These are phyloP conservation scores for Hanleya hanleyi DNA, from an alignment of 2,888 invertebrate genomes.

Conservation along the genomic window DNA sequence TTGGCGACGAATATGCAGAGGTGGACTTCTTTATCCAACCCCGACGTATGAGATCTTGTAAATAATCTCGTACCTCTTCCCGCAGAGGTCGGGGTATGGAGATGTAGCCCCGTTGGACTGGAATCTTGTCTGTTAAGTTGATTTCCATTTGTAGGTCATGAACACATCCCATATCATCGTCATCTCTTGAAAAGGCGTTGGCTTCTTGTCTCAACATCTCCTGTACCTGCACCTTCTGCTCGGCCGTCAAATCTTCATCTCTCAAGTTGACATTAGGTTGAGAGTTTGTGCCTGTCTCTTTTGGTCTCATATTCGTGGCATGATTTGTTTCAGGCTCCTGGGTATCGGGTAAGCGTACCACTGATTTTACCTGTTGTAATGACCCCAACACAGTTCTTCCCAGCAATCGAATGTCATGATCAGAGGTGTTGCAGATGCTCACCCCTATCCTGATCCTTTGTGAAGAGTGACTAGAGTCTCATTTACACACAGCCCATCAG, in stretches of 20 bases:
- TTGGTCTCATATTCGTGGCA: background rate
- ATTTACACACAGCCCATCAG: background rate
- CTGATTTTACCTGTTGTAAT: background rate
- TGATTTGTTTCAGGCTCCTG: background rate
- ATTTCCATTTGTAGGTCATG: slow-evolving; percentile 34
- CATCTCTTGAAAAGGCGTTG: slow-evolving; percentile 30
- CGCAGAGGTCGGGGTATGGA: slow-evolving; percentile 36
- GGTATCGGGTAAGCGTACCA: background rate
- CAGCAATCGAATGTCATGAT: background rate
- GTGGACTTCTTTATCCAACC: slow-evolving; percentile 30
- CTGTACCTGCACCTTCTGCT: slow-evolving; percentile 16
- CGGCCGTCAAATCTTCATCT: background rate
- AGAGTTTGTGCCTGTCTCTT: slow-evolving; percentile 15
- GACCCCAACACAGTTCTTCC: background rate
- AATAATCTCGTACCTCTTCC: slow-evolving; percentile 41
- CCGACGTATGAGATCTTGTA: slow-evolving; percentile 30
- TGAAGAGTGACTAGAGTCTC: background rate
- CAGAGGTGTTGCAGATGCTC: background rate
- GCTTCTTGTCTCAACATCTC: slow-evolving; percentile 31
- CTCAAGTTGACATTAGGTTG: slow-evolving; percentile 25
- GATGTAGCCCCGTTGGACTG: slow-evolving; percentile 20
- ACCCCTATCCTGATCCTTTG: background rate
- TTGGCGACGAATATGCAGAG: slow-evolving; percentile 28
- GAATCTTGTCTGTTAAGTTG: slow-evolving; percentile 23
- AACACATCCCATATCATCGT: slow-evolving; percentile 6